Conservation (phyloP, 2,113 vertebrate genomes). For the Rhabdornis inornatus region DNA sequence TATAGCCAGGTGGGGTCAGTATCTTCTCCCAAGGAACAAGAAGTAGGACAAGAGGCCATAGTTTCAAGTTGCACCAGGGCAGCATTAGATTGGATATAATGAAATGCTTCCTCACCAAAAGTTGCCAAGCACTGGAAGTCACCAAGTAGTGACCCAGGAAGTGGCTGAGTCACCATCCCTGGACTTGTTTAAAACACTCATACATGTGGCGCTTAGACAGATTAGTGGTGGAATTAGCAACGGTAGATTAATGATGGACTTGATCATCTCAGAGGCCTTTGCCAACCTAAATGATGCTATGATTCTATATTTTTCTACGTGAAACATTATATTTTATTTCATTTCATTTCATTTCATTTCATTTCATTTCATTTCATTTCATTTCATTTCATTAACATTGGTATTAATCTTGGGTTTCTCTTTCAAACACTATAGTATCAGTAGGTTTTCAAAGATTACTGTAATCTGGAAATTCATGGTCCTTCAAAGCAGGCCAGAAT, state of each 20-base stretch:
- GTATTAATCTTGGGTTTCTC: neutral
- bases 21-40: neutral
- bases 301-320: neutral
- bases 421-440: neutral
- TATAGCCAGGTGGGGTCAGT: no score
- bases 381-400: neutral
- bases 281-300: neutral
- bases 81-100: neutral
- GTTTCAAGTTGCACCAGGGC: neutral
- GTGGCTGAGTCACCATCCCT: neutral
- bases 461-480: neutral
- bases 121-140: neutral
- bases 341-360: neutral
- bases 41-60: neutral
- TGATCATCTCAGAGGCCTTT: neutral
- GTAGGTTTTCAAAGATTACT: neutral
- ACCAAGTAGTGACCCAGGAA: no score
- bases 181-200: neutral
- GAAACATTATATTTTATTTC: neutral
- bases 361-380: no score
- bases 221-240: neutral
- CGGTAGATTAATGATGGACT: neutral
- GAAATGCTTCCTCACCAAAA: neutral
- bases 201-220: neutral
- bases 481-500: neutral